A percentile compares a stretch with the other conserved stretches of the same genome.
Conservation (phyloP, 2,113 vertebrate genomes). For the Stigmatopora nigra region DNA sequence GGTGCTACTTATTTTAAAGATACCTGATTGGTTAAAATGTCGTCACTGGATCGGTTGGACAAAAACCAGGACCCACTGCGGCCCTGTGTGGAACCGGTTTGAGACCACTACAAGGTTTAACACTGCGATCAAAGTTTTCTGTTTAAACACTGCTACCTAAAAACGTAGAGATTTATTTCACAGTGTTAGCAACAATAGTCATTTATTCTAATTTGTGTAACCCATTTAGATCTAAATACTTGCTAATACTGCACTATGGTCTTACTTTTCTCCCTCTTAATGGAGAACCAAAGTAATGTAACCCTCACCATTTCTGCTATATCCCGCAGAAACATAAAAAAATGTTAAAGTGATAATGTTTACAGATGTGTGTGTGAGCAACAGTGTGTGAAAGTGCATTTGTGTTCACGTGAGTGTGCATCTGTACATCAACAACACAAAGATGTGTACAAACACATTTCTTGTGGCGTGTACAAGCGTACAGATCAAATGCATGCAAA, state of each 20-base stretch:
- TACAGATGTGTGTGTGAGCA: constrained; percentile 22
- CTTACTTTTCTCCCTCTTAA: not conserved
- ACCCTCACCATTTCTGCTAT: constrained; percentile 11
- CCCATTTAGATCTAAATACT: not conserved
- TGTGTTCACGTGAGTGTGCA: constrained; percentile 18
- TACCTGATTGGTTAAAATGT: too few species aligned
- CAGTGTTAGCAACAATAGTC: not conserved
- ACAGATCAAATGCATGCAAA: constrained; percentile 69
- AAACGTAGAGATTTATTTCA: not conserved
- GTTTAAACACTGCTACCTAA: not conserved
- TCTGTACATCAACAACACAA: constrained; percentile 23
- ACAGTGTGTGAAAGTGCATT: constrained; percentile 10
- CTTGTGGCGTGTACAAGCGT: constrained; percentile 26
- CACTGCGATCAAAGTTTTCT: not conserved
- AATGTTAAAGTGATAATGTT: constrained; percentile 54
- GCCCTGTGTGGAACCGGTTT: too few species aligned
- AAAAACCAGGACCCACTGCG: too few species aligned
- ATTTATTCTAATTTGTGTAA: not conserved
- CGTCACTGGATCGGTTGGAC: too few species aligned
- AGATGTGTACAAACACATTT: constrained; percentile 33
- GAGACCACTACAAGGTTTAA: not conserved
- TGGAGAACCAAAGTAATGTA: not conserved
- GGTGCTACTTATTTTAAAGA: too few species aligned
- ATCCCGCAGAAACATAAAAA: constrained; percentile 49
- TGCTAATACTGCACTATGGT: not conserved